Percentiles rank a stretch among this genome's conserved stretches.
Conservation (phyloP, 2,797 vertebrate species). For the Acipenser ruthenus region DNA sequence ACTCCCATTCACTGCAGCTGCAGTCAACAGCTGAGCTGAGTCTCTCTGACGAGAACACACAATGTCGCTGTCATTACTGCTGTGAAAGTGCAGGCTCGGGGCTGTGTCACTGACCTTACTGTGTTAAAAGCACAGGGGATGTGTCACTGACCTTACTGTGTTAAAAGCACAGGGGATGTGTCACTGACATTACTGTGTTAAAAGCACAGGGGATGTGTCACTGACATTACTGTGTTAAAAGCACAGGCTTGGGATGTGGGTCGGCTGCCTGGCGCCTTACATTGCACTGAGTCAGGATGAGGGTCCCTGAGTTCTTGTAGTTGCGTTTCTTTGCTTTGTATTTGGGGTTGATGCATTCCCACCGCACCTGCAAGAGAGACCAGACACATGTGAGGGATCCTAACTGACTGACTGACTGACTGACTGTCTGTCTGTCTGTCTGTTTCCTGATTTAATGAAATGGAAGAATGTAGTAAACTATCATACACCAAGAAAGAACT, state of each 20-base stretch:
- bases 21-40: too few species aligned
- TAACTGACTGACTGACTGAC: neutral
- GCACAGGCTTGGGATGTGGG: neutral
- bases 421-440: neutral
- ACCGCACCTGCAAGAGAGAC: constrained; percentile 35
- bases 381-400: neutral
- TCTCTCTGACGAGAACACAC: too few species aligned
- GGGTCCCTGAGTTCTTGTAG: constrained; percentile 45
- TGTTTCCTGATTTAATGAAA: neutral
- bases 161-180: too few species aligned
- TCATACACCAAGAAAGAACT: neutral
- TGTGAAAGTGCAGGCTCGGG: too few species aligned
- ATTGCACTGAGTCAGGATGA: constrained; percentile 42
- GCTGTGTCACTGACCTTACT: too few species aligned
- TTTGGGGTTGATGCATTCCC: constrained; percentile 50
- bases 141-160: too few species aligned
- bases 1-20: too few species aligned
- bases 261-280: constrained; percentile 18
- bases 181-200: too few species aligned
- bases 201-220: too few species aligned
- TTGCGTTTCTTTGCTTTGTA: constrained; percentile 49
- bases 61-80: too few species aligned
- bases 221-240: too few species aligned
- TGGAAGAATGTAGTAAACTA: neutral
- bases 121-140: too few species aligned